Evolutionary conservation across 1,140 invertebrate species (phyloP).

Genomic region (Monomorium pharaonis): DNA sequence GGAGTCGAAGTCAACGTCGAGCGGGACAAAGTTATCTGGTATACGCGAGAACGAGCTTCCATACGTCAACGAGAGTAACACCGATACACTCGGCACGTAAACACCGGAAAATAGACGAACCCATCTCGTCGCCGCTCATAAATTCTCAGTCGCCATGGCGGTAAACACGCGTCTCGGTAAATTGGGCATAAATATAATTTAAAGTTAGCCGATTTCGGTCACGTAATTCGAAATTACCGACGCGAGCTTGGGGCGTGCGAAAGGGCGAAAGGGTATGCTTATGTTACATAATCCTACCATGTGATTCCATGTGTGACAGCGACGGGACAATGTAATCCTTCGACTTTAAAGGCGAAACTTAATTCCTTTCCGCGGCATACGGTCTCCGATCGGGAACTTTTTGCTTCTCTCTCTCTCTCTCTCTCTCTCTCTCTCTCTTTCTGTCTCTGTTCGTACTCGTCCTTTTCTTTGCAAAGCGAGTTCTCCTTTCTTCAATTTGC

Average conservation of each 20-base stretch:
- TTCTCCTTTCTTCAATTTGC: constrained; percentile 28
- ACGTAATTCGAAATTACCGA: constrained; percentile 2
- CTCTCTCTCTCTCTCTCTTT: not conserved
- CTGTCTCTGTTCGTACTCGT: no score
- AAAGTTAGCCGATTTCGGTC: constrained; percentile 6
- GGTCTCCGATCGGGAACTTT: constrained; percentile 44
- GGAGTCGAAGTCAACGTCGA: constrained; percentile 12
- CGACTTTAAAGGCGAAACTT: constrained; percentile 39
- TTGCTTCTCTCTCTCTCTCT: not conserved
- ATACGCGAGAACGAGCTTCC: not conserved
- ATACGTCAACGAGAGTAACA: not conserved
- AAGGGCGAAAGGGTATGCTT: not conserved
- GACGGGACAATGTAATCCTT: constrained; percentile 27
- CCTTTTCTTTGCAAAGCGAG: no score
- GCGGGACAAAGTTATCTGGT: not conserved
- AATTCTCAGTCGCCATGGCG: not conserved
- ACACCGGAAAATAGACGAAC: not conserved
- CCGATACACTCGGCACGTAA: constrained; percentile 7
- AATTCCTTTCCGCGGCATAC: constrained; percentile 27
- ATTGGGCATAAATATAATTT: constrained; percentile 14
- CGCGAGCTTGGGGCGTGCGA: not conserved
- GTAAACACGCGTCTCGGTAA: constrained; percentile 1
- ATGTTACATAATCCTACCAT: not conserved
- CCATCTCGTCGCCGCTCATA: not conserved
- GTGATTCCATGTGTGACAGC: not conserved